Conservation (phyloP, 2,888 invertebrate species). For the Celastrina argiolus region DNA sequence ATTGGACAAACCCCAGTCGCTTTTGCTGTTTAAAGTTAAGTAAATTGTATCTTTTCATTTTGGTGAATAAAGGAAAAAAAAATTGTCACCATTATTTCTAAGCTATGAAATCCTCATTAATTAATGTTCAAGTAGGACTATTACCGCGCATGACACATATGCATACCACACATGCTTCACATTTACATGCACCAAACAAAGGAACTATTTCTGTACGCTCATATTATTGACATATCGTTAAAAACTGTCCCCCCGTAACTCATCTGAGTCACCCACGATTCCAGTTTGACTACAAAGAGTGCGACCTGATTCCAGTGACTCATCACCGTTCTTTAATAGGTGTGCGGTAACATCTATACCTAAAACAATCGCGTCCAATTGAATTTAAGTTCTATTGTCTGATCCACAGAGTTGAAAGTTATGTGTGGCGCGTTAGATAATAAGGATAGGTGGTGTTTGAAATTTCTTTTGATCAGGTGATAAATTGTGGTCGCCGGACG, state of each 20-base stretch:
- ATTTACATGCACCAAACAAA: slow-evolving; percentile 24
- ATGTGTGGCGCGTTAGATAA: background rate
- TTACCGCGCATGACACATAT: background rate
- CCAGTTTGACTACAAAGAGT: slow-evolving; percentile 22
- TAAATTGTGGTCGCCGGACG: background rate
- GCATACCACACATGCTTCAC: background rate
- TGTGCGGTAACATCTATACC: slow-evolving; percentile 17
- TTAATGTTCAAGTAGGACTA: background rate
- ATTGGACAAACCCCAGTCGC: no score
- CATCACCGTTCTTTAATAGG: slow-evolving; percentile 11
- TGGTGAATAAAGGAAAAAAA: no score
- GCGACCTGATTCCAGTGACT: slow-evolving; percentile 19
- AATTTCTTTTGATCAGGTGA: slow-evolving; percentile 21
- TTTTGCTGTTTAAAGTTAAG: no score
- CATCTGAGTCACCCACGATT: slow-evolving; percentile 27
- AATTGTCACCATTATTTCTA: background rate
- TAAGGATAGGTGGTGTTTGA: slow-evolving; percentile 14
- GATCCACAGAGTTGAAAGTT: background rate
- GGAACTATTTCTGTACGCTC: slow-evolving; percentile 7
- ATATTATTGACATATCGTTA: slow-evolving; percentile 16
- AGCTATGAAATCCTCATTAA: background rate
- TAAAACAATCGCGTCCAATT: background rate
- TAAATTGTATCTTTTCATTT: no score
- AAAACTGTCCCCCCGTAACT: slow-evolving; percentile 14
- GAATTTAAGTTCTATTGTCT: background rate